These are phyloP conservation scores for Cantharis lateralis DNA, from an alignment of 2,888 invertebrate species.

Conservation along the genomic window DNA sequence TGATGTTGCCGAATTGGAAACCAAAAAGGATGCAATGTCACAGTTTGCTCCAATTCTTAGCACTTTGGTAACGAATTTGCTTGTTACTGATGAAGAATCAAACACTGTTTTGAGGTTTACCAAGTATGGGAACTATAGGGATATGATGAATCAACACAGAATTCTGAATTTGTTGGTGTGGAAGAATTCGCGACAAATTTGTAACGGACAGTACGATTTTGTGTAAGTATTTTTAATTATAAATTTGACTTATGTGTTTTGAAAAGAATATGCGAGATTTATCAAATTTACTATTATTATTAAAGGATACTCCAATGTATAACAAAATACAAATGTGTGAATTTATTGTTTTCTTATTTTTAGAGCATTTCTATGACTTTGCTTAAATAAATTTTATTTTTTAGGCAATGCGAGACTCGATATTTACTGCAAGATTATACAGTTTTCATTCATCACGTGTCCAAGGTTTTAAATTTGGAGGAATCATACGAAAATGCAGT, in stretches of 20 bases:
- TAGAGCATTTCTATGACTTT: no score
- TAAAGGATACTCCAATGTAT: no score
- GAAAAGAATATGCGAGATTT: no score
- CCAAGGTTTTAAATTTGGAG: neutral
- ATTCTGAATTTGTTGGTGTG: slow-evolving; percentile 62
- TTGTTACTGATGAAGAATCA: slow-evolving; percentile 32
- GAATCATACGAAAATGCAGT: neutral
- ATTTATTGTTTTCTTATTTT: no score
- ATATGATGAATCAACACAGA: slow-evolving; percentile 58
- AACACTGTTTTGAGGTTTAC: slow-evolving; percentile 49
- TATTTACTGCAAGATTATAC: slow-evolving; percentile 1
- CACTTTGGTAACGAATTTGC: slow-evolving; percentile 34
- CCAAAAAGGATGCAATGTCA: neutral
- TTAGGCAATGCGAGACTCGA: slow-evolving; percentile 9
- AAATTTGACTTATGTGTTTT: neutral
- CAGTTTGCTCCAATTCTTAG: slow-evolving; percentile 28
- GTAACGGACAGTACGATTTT: slow-evolving; percentile 55
- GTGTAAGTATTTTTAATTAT: slow-evolving; percentile 29
- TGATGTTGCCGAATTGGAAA: neutral
- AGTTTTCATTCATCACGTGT: slow-evolving; percentile 7
- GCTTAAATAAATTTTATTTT: neutral
- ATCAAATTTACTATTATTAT: no score
- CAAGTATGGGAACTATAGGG: slow-evolving; percentile 59
- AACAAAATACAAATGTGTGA: no score
- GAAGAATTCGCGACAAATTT: slow-evolving; percentile 64